Conservation (phyloP, 2,113 vertebrate genomes). For the Indri indri region DNA sequence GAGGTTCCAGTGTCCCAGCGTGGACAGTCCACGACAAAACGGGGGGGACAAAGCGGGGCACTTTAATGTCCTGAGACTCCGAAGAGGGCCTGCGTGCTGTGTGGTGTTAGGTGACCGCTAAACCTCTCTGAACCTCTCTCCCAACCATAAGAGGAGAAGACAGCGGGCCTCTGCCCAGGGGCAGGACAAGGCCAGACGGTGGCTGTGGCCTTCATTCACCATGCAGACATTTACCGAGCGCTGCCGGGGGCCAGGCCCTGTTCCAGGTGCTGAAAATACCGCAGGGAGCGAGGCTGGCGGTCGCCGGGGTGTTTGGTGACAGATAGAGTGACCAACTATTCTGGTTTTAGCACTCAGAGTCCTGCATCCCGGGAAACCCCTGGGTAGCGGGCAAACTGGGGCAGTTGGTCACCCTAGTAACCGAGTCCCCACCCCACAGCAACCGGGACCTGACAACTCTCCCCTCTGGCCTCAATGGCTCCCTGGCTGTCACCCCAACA, state of each 20-base stretch:
- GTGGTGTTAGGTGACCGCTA: not conserved
- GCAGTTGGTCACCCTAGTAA: not conserved
- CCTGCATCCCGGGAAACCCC: not conserved
- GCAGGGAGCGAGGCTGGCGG: no score
- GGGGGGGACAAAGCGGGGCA: not conserved
- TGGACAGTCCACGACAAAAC: fast-evolving
- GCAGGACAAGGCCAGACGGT: fast-evolving
- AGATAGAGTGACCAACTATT: not conserved
- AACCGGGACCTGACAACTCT: no score
- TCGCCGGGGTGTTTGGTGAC: fast-evolving
- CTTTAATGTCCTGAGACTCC: not conserved
- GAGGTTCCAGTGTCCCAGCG: fast-evolving
- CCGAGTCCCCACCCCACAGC: not conserved
- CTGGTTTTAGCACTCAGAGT: not conserved
- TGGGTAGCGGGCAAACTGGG: not conserved
- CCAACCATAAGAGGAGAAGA: not conserved
- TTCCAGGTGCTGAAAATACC: not conserved
- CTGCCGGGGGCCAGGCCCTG: not conserved
- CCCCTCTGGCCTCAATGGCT: not conserved
- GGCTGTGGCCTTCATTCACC: not conserved
- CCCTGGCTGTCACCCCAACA: not conserved
- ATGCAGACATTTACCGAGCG: not conserved
- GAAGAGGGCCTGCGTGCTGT: not conserved
- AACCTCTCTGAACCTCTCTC: not conserved
- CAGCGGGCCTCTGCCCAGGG: not conserved